Conservation (phyloP, 2,113 vertebrate genomes). For the Leptodactylus fuscus region DNA sequence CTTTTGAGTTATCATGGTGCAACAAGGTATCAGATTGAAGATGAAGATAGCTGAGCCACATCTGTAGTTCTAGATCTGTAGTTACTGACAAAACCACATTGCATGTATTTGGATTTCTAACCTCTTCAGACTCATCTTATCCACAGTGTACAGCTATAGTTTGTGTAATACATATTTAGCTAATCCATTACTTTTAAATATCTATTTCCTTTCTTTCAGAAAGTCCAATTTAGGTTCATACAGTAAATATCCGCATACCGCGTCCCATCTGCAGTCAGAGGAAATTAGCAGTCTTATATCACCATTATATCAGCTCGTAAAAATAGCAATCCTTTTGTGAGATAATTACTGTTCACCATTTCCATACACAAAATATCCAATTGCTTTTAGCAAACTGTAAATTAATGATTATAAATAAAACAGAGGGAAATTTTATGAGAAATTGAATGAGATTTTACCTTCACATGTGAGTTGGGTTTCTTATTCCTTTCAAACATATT, state of each 20-base stretch:
- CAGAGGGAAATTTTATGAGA: conserved; percentile 3
- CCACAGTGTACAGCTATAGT: background rate
- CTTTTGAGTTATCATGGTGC: no score
- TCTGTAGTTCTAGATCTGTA: no score
- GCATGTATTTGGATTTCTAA: no score
- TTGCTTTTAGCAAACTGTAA: conserved; percentile 9
- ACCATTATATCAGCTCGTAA: background rate
- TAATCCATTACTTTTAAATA: background rate
- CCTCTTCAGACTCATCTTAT: no score
- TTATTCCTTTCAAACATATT: background rate
- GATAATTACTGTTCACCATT: conserved; percentile 17
- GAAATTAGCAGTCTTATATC: conserved; percentile 13
- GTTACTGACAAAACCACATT: no score
- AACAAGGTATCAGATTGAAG: no score
- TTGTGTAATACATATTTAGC: background rate
- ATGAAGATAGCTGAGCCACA: no score
- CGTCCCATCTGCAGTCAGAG: background rate
- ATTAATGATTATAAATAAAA: conserved; percentile 27
- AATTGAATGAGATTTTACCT: background rate
- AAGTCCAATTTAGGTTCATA: background rate
- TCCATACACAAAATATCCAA: background rate
- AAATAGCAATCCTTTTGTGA: conserved; percentile 17
- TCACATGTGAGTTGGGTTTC: background rate
- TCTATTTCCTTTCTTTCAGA: background rate
- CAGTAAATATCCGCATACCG: background rate